Evolutionary conservation across 2,797 vertebrate species (phyloP), one percentile per base, ranked within the genome.

Genomic region (Malurus leucopterus): DNA sequence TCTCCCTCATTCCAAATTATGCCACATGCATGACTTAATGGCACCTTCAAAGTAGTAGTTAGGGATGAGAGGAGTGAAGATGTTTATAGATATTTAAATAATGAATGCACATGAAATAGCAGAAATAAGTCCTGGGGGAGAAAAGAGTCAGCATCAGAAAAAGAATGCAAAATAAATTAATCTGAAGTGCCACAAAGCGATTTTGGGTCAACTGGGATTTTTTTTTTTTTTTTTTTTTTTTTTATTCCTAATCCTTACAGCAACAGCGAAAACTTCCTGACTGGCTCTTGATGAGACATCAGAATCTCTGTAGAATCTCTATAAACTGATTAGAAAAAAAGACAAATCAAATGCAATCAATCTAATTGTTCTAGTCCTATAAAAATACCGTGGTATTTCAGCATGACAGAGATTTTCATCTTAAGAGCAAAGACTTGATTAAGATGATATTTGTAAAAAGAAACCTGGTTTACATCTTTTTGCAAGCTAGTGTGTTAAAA

Each of bases 381-480:
- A 71, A 81, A 86, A 77, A 26, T 34, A 40, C 3, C 4, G 44
- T 54, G 13, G 7, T 61, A 61, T 26, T 80, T 89, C 40, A 86
- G 46, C 8, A n/a, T 21, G 6, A 83, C 23, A 71, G 4, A 12
- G 23, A 58, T 69, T 47, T 69, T 68, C 7, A 30, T 26, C 17
- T 7, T 5, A 69, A 86, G 54, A 79, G 2, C 8, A 69, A 79
- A 71, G 29, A 14, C 61, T 59, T 73, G 36, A 29, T 57, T 83
- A 20, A 53, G 18, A 27, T 38, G 7, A 26, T 50, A 38, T 49
- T 75, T 61, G 8, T 38, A 46, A 85, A 88, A 90, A 79, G 13
- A 71, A 74, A 54, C 3, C 6, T 38, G 3, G 0, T 34, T 41
- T 0, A 0, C 9, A 23, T 16, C 13, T 43, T 79, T 73, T 79